Percentiles rank a stretch among this genome's conserved stretches.
Conservation (phyloP, 2,797 vertebrate genomes). For the Tapera naevia region DNA sequence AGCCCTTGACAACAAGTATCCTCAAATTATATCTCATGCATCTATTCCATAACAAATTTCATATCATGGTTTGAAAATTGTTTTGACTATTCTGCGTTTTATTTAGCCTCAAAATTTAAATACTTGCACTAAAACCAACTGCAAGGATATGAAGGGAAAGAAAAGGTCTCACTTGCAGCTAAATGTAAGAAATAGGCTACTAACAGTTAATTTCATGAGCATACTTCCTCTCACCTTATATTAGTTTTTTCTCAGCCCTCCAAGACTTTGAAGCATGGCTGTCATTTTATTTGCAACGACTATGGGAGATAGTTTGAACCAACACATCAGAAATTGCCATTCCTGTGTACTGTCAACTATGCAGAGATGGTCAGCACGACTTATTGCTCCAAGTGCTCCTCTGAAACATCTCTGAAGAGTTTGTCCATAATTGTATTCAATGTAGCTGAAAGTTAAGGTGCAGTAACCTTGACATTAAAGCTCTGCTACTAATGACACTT, state of each 20-base stretch:
- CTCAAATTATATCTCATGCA: background rate
- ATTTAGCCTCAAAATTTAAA: background rate
- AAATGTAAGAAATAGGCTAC: background rate
- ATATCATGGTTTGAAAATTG: background rate
- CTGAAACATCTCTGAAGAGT: slow-evolving; percentile 64
- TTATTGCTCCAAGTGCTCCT: slow-evolving; percentile 64
- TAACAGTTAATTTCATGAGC: slow-evolving; percentile 30
- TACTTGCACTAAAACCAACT: background rate
- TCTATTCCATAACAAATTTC: background rate
- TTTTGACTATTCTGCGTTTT: background rate
- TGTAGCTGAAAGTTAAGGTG: slow-evolving; percentile 64
- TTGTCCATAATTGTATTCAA: slow-evolving; percentile 61
- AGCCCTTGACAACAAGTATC: background rate
- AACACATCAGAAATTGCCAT: slow-evolving; percentile 50
- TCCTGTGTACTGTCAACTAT: slow-evolving; percentile 51
- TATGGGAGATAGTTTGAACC: slow-evolving; percentile 43
- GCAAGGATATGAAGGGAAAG: background rate
- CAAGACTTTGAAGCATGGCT: slow-evolving; percentile 28
- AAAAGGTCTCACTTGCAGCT: background rate
- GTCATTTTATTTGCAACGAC: slow-evolving; percentile 60
- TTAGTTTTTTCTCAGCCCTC: slow-evolving; percentile 46
- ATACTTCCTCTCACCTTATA: slow-evolving; percentile 7
- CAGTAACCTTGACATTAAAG: slow-evolving; percentile 65
- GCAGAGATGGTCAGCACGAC: slow-evolving; percentile 22
- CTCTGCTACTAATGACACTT: slow-evolving; percentile 65